These are phyloP conservation scores for Oreochromis mossambicus DNA, from an alignment of 2,797 vertebrate species.

Conservation along the genomic window DNA sequence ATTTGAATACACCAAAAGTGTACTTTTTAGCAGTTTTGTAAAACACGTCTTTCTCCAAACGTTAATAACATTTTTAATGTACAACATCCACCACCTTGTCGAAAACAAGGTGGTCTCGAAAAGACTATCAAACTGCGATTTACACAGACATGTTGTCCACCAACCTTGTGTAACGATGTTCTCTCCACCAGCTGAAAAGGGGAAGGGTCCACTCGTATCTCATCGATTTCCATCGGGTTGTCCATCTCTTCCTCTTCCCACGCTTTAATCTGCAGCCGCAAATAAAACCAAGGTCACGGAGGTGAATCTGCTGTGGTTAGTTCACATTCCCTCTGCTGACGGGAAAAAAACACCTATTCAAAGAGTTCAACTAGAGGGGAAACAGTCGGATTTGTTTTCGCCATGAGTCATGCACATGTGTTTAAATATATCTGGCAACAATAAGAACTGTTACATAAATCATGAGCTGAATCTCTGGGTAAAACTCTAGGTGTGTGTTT, in stretches of 20 bases:
- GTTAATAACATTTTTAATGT: background rate
- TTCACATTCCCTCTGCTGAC: background rate
- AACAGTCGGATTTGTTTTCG: background rate
- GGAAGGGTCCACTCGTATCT: conserved; percentile 88
- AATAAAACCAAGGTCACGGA: conserved; percentile 28
- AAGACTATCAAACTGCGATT: background rate
- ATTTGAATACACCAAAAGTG: background rate
- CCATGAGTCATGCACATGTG: background rate
- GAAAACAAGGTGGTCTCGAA: background rate
- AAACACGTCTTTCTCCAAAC: background rate
- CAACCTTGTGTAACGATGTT: conserved; percentile 91
- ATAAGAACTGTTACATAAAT: background rate
- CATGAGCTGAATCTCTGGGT: background rate
- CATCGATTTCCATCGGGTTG: conserved; percentile 85
- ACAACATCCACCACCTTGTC: rapidly evolving
- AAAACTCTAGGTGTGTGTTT: background rate
- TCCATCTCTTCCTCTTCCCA: conserved; percentile 89
- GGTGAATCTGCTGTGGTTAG: background rate
- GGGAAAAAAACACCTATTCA: background rate
- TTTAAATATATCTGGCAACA: background rate
- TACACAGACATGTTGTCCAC: background rate
- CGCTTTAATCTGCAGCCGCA: conserved; percentile 79
- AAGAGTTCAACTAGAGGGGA: background rate
- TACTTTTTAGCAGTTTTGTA: background rate
- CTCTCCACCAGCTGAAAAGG: conserved; percentile 96